Evolutionary conservation across 2,113 vertebrate species (phyloP), one percentile per base, ranked within the genome.

Genomic region (Chloroceryle aenea): DNA sequence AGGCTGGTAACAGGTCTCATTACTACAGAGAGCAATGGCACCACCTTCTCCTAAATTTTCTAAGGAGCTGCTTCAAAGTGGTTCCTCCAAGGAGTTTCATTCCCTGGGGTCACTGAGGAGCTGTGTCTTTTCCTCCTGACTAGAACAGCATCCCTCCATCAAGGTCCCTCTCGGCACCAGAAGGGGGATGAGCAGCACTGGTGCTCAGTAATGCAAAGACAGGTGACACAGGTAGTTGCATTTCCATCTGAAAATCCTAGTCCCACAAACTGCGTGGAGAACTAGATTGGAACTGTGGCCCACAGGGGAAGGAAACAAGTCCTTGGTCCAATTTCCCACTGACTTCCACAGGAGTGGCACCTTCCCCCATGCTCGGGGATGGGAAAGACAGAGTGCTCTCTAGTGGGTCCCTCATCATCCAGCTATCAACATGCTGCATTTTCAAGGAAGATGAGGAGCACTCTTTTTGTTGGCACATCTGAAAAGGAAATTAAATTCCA

Each of bases 401-500:
- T 85, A 91, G 30, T 0, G 0, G 34, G 14, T 59, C 61, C 53
- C 80, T 62, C 20, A 1, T 58, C 0, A 1, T 67, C 32, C 42
- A 84, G 59, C 84, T 82, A 43, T 48, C 53, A 4, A 68, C 81
- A 74, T 21, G 29, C 48, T 6, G 2, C 21, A 23, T 47, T 75
- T 20, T 52, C 80, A 79, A 66, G 88, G 73, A 94, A 86, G 61
- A 88, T 5, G 16, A 93, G 22, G 84, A 85, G 25, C 90, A 48
- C 45, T 79, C 80, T 84, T 94, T 74, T 87, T 0, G 0, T 19
- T 67, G 85, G 58, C 67, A 26, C 59, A 67, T 62, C 58, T 85
- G 63, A 79, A 77, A 93, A 86, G 66, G 85, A 94, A 91, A 67
- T 81, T 83, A 84, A 96, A 93, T 96, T 95, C 95, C 96, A 92